phyloP scores from a whole-genome alignment of 1,140 invertebrate species.

The Pygmarrhopalites habei region DNA sequence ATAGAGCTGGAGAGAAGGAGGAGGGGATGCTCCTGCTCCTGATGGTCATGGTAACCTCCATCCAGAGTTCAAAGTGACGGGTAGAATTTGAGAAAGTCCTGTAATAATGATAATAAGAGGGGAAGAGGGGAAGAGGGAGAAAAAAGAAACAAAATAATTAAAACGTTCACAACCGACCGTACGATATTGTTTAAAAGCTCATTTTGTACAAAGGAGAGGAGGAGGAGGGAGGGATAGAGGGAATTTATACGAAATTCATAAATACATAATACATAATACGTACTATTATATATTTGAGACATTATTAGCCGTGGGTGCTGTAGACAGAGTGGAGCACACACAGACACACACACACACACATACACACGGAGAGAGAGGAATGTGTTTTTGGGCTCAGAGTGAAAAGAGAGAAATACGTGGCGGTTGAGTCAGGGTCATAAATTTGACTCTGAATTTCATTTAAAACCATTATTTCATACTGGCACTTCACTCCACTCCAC shows the following conservation, averaged over 20 bases:
- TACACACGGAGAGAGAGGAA: too few species aligned
- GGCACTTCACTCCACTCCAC: neutral
- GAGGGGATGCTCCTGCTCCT: too few species aligned
- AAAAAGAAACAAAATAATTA: conserved; percentile 26
- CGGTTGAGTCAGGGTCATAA: conserved; percentile 27
- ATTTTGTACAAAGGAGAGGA: neutral
- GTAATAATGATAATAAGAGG: conserved; percentile 9
- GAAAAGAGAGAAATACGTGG: conserved; percentile 10
- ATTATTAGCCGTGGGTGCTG: neutral
- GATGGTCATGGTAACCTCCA: too few species aligned
- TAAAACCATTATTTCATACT: conserved; percentile 37
- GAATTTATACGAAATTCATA: neutral
- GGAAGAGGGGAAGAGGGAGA: too few species aligned
- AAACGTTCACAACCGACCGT: neutral
- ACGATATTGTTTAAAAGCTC: neutral
- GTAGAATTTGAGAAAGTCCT: conserved; percentile 1
- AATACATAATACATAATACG: neutral
- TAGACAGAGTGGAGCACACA: neutral
- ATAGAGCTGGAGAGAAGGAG: neutral
- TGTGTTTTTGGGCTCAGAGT: neutral
- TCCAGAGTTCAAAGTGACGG: neutral
- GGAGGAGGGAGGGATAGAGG: too few species aligned
- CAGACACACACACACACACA: neutral
- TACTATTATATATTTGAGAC: neutral
- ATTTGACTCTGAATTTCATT: conserved; percentile 35